Evolutionary conservation across 1,140 invertebrate species (phyloP), one percentile per base, ranked within the genome.

Genomic region (Drosophila sucinea): DNA sequence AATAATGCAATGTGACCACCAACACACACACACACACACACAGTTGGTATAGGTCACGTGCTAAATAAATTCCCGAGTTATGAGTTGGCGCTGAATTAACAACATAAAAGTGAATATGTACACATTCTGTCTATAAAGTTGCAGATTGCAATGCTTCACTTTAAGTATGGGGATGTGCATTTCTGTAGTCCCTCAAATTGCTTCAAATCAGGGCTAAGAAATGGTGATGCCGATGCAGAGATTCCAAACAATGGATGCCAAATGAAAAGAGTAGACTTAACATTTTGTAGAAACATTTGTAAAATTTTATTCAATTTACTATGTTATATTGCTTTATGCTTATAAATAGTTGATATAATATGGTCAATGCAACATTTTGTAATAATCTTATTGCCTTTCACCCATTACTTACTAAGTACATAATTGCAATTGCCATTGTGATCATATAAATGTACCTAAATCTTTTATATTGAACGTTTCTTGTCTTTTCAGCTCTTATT

Each of bases 401-500:
- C 67, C 63, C 5, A 61, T 77, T 44, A 54, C 32, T 58, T 62
- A 51, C 56, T 44, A 76, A 76, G 73, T 77, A 67, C 74, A 60
- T 77, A 67, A 35, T 33, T 57, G 73, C 70, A 67, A 54, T 47
- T 54, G 30, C 44, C 27, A 51, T 32, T 32, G 23, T 47, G 44
- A 32, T 32, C 44, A 54, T 63, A 60, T 76, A 76, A 74, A 74
- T 75, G 73, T 76, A 74, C 51, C 47, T 76, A 75, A 27, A 74
- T 47, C 57, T 76, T 76, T 76, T 51, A 60, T 68, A 76, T 58
- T 76, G 75, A 77, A 77, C 64, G 74, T 58, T 70, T 77, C 74
- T 77, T 76, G 75, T 78, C 75, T 78, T 78, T 78, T 78, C 68
- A 78, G 74, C 74, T 78, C 75, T 58, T 77, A 67, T 55, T 51